Base-by-base conservation (phyloP, 2,797 vertebrate species). In the Rhynchotus rufescens region DNA sequence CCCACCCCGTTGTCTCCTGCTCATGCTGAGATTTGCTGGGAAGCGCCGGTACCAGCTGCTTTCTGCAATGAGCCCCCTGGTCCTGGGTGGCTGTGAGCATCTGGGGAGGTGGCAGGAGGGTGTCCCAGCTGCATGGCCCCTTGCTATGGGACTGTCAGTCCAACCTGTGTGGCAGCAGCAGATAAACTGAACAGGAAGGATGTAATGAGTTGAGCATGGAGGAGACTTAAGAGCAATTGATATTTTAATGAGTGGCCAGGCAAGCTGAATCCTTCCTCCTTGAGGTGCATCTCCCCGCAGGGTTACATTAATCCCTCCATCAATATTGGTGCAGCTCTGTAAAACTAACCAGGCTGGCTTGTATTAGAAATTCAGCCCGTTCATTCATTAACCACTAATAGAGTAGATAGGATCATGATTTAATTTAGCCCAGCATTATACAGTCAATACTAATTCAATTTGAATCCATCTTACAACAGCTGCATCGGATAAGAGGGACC, bases 361-460 rank as follows among this genome's bases (percentile, higher is more conserved):
- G 52, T 79, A 79, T 94, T 91, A 84, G 76, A 89, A 95, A 94
- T 94, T 92, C 93, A 89, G 80, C 81, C 89, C 45, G 0, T 90
- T 94, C 85, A 34, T 94, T 96, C 94, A 94, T 95, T 95, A 95
- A 84, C 93, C 3, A 0, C 95, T 94, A 91, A 95, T 91, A 91
- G 94, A 93, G 91, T 86, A 95, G 95, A 95, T 95, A 88, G 94
- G 94, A 94, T 93, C 93, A 86, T 96, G 95, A 96, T 97, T 95
- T 85, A 95, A 96, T 96, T 94, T 91, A 95, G 85, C 76, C 81
- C 87, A 54, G 92, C 90, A 91, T 95, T 95, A 84, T 86, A 86
- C 81, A 95, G 95, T 95, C 92, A 88, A 86, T 95, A 92, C 69
- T 94, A 94, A 95, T 94, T 94, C 92, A 93, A 32, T 96, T 88